These are phyloP conservation scores for Nautilus pompilius DNA, from an alignment of 1,140 invertebrate genomes.

Conservation along the genomic window DNA sequence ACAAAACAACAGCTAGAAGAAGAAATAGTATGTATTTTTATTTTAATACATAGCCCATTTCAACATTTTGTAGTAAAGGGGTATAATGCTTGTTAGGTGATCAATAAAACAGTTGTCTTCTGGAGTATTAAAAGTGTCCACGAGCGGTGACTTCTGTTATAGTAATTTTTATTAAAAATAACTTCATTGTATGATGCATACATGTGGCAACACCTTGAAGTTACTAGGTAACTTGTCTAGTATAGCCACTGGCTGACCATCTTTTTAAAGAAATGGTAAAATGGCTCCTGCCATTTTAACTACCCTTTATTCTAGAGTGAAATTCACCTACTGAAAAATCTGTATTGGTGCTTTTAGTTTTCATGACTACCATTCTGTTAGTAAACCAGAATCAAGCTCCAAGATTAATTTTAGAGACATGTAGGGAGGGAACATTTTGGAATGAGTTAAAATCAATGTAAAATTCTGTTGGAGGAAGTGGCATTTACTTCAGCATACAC, in stretches of 20 bases:
- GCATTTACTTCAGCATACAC: background rate
- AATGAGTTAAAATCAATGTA: background rate
- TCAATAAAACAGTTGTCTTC: background rate
- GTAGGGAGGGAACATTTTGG: background rate
- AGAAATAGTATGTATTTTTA: slow-evolving; percentile 8
- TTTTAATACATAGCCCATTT: background rate
- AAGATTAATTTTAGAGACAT: too few relatives aligned
- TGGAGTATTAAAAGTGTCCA: background rate
- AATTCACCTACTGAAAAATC: too few relatives aligned
- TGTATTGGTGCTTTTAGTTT: too few relatives aligned
- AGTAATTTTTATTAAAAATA: background rate
- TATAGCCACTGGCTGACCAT: too few relatives aligned
- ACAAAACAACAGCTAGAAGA: slow-evolving; percentile 13
- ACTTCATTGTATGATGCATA: too few relatives aligned
- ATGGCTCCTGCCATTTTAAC: too few relatives aligned
- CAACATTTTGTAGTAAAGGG: background rate
- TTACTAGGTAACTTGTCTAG: too few relatives aligned
- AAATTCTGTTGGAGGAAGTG: background rate
- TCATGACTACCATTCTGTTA: too few relatives aligned
- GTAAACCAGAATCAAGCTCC: too few relatives aligned
- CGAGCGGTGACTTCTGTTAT: background rate
- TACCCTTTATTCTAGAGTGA: too few relatives aligned
- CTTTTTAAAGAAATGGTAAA: too few relatives aligned
- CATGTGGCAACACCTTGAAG: too few relatives aligned
- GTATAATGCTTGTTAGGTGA: background rate